Evolutionary conservation across 2,113 vertebrate genomes (phyloP), one percentile per base, ranked within the genome.

Genomic region (Trichechus manatus): DNA sequence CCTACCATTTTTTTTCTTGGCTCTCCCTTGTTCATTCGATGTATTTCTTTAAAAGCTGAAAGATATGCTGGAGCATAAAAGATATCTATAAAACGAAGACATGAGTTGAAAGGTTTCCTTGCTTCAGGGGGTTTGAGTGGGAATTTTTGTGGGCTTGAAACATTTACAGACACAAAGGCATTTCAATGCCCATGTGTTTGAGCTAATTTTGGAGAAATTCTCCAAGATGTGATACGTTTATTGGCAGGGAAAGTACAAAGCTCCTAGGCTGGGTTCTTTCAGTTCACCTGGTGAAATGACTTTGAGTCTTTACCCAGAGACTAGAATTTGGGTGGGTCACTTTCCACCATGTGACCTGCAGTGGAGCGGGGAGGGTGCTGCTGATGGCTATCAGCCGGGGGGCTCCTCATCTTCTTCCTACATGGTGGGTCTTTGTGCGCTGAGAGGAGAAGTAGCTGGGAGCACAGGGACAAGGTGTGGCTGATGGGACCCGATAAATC

Each of bases 401-500:
- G 10, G 36, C 88, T 83, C 96, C 97, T 95, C 97, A 68, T 79
- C 96, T 59, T 50, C 94, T 96, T 93, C 98, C 84, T 64, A 97
- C 98, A 93, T 0, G 84, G 92, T 96, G 89, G 97, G 63, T 98
- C 98, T 97, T 99, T 99, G 98, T 99, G 99, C 98, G 95, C 90
- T 36, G 75, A 72, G 94, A 93, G 98, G 98, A 96, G 97, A 98
- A 98, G 98, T 98, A 98, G 80, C 97, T 97, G 23, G 36, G 22
- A 42, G 97, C 56, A 47, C 63, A 72, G 99, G 98, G 98, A 98
- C 98, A 96, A 98, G 98, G 98, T 98, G 99, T 99, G 98, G 98
- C 98, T 98, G 98, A 99, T 99, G 98, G 96, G 78, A 47, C 94
- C 70, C 0, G 99, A 99, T 99, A 99, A 98, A 59, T 47, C 89